These are phyloP conservation scores for Xanthia icteritia DNA, from an alignment of 2,888 invertebrate species.

Conservation along the genomic window DNA sequence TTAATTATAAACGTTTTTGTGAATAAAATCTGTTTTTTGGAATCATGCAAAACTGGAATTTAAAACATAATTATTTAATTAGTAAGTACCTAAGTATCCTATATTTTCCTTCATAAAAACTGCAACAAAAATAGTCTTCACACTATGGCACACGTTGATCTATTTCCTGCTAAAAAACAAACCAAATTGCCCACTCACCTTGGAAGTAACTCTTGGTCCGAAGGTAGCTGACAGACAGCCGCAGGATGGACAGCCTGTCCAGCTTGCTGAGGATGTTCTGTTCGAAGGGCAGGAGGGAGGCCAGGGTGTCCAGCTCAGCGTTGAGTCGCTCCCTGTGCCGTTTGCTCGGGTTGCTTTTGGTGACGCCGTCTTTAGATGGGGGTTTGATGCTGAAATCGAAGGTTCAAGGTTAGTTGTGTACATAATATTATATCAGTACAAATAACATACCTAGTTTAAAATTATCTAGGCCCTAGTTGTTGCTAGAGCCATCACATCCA, in stretches of 20 bases:
- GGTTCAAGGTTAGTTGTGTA: no score
- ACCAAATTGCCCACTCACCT: slow-evolving; percentile 91
- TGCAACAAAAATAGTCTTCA: background rate
- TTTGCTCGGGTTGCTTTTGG: slow-evolving; percentile 99
- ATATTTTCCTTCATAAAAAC: background rate
- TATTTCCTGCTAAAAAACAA: background rate
- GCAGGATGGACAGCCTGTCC: slow-evolving; percentile 98
- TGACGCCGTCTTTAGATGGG: slow-evolving; percentile 98
- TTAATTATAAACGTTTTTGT: background rate
- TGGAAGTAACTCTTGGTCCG: slow-evolving; percentile 99
- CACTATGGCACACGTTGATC: background rate
- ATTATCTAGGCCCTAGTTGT: background rate
- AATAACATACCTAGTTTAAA: background rate
- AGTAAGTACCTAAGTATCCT: background rate
- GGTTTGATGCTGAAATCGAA: slow-evolving; percentile 94
- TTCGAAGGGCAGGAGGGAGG: slow-evolving; percentile 98
- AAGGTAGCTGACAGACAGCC: slow-evolving; percentile 99
- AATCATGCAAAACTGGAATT: background rate
- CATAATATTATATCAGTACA: no score
- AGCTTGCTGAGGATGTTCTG: slow-evolving; percentile 99
- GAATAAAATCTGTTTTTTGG: background rate
- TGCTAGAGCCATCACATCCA: background rate
- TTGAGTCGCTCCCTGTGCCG: slow-evolving; percentile 99
- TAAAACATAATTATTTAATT: background rate
- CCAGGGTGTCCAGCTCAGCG: slow-evolving; percentile 99